Percentiles rank a stretch among this genome's conserved stretches.
Evolutionary conservation across 2,888 invertebrate species (phyloP).

Genomic region (Dryococelus australis): DNA sequence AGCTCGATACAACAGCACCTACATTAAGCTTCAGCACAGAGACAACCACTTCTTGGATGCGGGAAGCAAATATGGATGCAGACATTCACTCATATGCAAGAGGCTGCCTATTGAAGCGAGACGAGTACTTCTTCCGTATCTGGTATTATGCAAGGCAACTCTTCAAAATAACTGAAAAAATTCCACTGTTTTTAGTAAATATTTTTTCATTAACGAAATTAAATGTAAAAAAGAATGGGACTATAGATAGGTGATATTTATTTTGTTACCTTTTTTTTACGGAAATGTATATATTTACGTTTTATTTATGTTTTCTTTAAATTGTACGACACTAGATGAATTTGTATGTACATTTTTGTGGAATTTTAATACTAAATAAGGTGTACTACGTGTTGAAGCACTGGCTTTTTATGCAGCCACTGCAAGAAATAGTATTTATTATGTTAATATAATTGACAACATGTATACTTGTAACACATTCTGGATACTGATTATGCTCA

Average conservation of each 20-base stretch:
- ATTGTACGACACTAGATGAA: neutral
- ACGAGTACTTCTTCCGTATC: conserved; percentile 96
- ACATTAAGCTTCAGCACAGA: conserved; percentile 82
- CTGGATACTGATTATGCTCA: neutral
- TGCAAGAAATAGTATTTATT: neutral
- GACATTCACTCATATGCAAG: conserved; percentile 91
- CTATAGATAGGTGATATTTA: conserved; percentile 13
- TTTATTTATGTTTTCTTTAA: conserved; percentile 2
- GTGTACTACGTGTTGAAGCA: neutral
- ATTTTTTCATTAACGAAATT: conserved; percentile 33
- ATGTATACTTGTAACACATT: neutral
- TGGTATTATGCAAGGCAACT: conserved; percentile 87
- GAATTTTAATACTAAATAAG: neutral
- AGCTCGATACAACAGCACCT: conserved; percentile 78
- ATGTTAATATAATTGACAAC: neutral
- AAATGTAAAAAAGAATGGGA: conserved; percentile 18
- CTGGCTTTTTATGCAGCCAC: neutral
- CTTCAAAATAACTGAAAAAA: conserved; percentile 70
- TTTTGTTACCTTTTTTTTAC: conserved; percentile 25
- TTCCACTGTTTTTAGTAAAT: conserved; percentile 3
- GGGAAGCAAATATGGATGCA: conserved; percentile 93
- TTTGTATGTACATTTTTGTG: conserved; percentile 13
- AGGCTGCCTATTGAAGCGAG: conserved; percentile 80
- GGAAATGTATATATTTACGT: neutral
- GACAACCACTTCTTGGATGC: conserved; percentile 91